Evolutionary conservation across 2,888 invertebrate species (phyloP).

Genomic region (Ceramica pisi): DNA sequence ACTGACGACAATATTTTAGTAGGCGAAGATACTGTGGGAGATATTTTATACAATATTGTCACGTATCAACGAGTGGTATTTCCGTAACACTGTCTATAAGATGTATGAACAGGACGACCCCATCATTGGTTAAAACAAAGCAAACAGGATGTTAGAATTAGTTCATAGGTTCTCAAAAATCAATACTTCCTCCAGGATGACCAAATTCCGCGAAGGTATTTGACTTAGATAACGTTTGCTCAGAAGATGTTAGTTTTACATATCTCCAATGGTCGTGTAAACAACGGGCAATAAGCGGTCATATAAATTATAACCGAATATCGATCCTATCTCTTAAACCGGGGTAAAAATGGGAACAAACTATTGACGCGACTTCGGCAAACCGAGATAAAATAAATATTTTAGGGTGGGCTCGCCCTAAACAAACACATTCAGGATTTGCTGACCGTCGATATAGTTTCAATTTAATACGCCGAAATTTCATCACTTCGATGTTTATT

Average conservation of each 20-base stretch:
- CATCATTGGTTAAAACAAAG: conserved; percentile 70
- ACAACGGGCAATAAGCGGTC: conserved; percentile 81
- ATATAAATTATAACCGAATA: conserved; percentile 88
- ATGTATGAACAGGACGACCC: conserved; percentile 61
- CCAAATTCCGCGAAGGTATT: conserved; percentile 87
- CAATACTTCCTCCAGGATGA: conserved; percentile 80
- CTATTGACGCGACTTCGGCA: conserved; percentile 90
- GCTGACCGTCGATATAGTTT: conserved; percentile 91
- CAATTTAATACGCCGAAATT: conserved; percentile 90
- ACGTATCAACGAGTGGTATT: conserved; percentile 44
- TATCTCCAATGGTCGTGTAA: conserved; percentile 83
- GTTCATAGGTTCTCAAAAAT: conserved; percentile 77
- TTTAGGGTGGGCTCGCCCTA: conserved; percentile 90
- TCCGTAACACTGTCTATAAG: conserved; percentile 52
- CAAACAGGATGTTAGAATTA: conserved; percentile 80
- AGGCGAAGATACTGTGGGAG: conserved; percentile 53
- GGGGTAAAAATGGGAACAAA: conserved; percentile 88
- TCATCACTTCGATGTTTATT: conserved; percentile 79
- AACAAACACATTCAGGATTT: conserved; percentile 90
- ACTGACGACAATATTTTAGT: conserved; percentile 54
- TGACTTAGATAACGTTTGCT: conserved; percentile 86
- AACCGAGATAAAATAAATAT: conserved; percentile 91
- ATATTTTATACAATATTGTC: conserved; percentile 45
- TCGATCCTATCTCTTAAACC: conserved; percentile 86
- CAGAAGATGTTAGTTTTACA: conserved; percentile 86